Evolutionary conservation across 30 jellyfish, hydroid and myxozoan genomes (phyloP).

Genomic region (Aurelia coerulea): DNA sequence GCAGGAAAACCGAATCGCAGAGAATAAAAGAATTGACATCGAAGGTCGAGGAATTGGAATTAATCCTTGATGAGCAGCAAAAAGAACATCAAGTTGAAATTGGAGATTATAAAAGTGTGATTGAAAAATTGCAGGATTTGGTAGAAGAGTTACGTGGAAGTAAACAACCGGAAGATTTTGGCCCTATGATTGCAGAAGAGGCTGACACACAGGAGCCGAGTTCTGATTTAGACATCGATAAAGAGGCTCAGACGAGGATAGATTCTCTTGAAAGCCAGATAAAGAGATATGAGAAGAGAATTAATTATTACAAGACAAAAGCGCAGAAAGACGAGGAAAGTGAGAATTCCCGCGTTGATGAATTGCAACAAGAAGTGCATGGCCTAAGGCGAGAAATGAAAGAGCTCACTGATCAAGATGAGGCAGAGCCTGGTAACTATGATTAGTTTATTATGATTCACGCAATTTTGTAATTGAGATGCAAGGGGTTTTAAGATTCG

Average conservation of each 20-base stretch:
- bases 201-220: not conserved
- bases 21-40: conserved; percentile 69
- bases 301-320: conserved; percentile 87
- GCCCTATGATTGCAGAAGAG: not conserved
- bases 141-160: conserved; percentile 67
- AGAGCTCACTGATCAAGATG: conserved; percentile 39
- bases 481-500: too few relatives aligned
- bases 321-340: conserved; percentile 83
- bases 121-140: conserved; percentile 43
- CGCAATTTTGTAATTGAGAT: too few relatives aligned
- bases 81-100: conserved; percentile 72
- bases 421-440: too few relatives aligned
- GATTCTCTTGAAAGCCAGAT: conserved; percentile 89
- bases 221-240: conserved; percentile 4
- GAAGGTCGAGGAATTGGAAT: conserved; percentile 63
- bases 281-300: conserved; percentile 88
- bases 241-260: conserved; percentile 54
- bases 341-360: conserved; percentile 85
- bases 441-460: too few relatives aligned
- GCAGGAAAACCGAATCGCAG: conserved; percentile 90
- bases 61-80: conserved; percentile 72
- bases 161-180: not conserved
- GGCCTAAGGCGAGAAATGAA: conserved; percentile 77
- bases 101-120: conserved; percentile 39
- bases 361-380: conserved; percentile 84